Evolutionary conservation across 2,888 invertebrate genomes (phyloP).

Genomic region (Agriotes lineatus): DNA sequence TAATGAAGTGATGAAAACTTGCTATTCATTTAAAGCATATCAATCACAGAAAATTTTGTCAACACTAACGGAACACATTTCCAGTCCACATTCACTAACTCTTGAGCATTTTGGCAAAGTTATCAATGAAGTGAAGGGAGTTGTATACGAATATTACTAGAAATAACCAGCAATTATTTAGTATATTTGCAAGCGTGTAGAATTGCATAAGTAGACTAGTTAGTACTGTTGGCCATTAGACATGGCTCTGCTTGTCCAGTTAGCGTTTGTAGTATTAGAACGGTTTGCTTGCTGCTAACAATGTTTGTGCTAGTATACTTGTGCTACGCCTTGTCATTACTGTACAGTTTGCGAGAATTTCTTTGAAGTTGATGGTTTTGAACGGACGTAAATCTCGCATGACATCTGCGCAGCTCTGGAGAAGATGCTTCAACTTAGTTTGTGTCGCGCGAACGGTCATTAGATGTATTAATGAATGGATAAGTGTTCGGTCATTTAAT

Average conservation of each 20-base stretch:
- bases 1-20: too few species aligned
- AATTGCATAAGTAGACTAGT: conserved; percentile 41
- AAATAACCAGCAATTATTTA: conserved; percentile 10
- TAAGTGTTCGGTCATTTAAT: too few species aligned
- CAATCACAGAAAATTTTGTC: too few species aligned
- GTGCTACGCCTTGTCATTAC: conserved; percentile 43
- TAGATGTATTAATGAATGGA: too few species aligned
- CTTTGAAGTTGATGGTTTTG: conserved; percentile 10
- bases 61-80: too few species aligned
- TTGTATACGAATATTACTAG: neutral
- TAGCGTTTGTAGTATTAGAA: conserved; percentile 57
- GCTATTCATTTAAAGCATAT: too few species aligned
- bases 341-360: conserved; percentile 40
- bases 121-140: neutral
- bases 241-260: conserved; percentile 58
- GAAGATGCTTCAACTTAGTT: conserved; percentile 18
- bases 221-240: conserved; percentile 46
- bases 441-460: too few species aligned
- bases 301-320: conserved; percentile 48
- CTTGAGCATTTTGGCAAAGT: too few species aligned
- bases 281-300: conserved; percentile 58
- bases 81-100: too few species aligned
- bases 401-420: conserved; percentile 25
- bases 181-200: conserved; percentile 43
- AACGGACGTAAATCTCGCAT: conserved; percentile 23